Evolutionary conservation across 2,888 invertebrate species (phyloP), one percentile per base, ranked within the genome.

Genomic region (Lithophane ornitopus): DNA sequence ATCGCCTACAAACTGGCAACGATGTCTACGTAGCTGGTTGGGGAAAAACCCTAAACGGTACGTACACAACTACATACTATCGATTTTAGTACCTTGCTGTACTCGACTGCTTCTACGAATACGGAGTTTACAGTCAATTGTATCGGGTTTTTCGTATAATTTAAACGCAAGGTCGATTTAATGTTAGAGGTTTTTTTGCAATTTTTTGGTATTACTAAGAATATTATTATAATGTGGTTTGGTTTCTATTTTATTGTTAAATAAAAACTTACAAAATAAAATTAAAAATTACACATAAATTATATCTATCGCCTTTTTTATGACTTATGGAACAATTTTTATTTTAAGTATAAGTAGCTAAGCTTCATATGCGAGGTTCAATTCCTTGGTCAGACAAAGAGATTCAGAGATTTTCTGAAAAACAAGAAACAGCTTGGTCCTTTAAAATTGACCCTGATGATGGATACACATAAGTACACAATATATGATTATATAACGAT

Each of bases 11-110:
- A 11, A 88, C 91, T 6, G 97, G 97, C 11, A 92, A 93, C 88
- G 94, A 97, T 87, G 97, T 97, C 54, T 97, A 93, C 66, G 97
- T 97, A 9, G 97, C 97, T 16, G 97, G 97, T 28, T 97, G 97
- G 97, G 97, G 97, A 63, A 96, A 97, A 94, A 97, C 97, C 82
- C 96, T 97, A 87, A 91, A 86, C 69, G 95, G 97, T 97, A 91
- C 41, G 84, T 92, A 59, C 63, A 39, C 63, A 76, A 63, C 75
- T 34, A 39, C 19, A 11, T 26, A 44, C 71, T 84, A 93, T 92
- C 84, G 90, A 91, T 92, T 92, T 90, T 88, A 74, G 74, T 82
- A 66, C 34, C 34, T 46, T 44, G 41, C 68, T 28, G 63, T 22
- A 65, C 52, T 74, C 22, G 39, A 34, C 34, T 62, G 67, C 44